phyloP scores from a whole-genome alignment of 2,888 invertebrate genomes.

The Lepidochrysops patricia region DNA sequence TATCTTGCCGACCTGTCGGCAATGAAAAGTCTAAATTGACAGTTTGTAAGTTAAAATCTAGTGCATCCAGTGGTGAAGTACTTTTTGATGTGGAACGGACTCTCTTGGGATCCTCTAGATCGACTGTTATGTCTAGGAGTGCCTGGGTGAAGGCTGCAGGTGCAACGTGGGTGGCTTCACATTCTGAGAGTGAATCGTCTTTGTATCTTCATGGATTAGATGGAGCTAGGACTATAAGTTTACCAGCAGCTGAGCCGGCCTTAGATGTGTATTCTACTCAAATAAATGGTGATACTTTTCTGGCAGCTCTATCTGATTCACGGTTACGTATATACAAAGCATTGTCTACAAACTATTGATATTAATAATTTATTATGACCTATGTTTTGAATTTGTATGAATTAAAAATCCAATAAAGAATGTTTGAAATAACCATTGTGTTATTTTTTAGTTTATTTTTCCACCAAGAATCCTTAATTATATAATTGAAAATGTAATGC shows the following conservation, averaged over 20 bases:
- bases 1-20: constrained; percentile 79
- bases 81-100: constrained; percentile 73
- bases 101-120: constrained; percentile 79
- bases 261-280: constrained; percentile 79
- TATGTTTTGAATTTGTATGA: constrained; percentile 6
- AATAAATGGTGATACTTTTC: constrained; percentile 62
- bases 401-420: not conserved
- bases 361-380: not conserved
- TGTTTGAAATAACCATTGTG: not conserved
- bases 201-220: constrained; percentile 78
- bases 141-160: constrained; percentile 75
- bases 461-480: too few species aligned
- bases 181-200: constrained; percentile 81
- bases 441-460: not conserved
- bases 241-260: constrained; percentile 79
- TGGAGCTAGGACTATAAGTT: constrained; percentile 54
- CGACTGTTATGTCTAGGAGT: constrained; percentile 79
- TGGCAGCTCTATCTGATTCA: constrained; percentile 79
- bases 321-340: constrained; percentile 79
- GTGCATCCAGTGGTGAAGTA: constrained; percentile 54
- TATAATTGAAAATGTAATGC: too few species aligned
- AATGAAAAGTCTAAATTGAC: constrained; percentile 53
- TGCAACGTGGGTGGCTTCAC: constrained; percentile 79
- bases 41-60: constrained; percentile 51
- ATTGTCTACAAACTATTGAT: constrained; percentile 37